Base-by-base conservation (phyloP, 37 sponge, comb jelly and placozoan species). In the Agelas oroides region DNA sequence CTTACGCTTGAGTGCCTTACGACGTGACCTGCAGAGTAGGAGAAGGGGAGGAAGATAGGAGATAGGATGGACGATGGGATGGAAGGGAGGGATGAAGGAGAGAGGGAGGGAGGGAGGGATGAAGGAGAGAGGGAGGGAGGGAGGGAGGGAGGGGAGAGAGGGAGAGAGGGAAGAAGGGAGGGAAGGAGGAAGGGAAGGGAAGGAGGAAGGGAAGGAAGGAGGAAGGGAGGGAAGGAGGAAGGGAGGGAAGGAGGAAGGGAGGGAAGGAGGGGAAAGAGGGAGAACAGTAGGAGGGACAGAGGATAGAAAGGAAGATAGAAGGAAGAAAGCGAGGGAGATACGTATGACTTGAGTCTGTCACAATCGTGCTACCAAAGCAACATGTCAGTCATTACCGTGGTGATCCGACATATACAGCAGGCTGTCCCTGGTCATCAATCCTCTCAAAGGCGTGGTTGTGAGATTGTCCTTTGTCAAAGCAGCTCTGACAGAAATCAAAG, bases 401-500 rank as follows among this genome's bases (percentile, higher is more conserved):
- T 57, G 93, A 82, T 32, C 90, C 90, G 35, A 92, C 90, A 70
- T 76, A 90, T 38, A 89, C 83, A 16, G 93, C 93, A 38, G 86
- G 68, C 30, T 84, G 89, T 25, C 85, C 86, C 54, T 94, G 97
- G 56, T 91, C 94, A 66, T 96, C 95, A 30, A 77, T 73, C 28
- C 95, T 74, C 86, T 92, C 95, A 85, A 96, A 96, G 39, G 88
- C 94, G 65, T 96, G 96, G 71, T 84, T 79, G 71, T 96, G 96
- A 15, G 84, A 54, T 67, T 92, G 83, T 52, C 87, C 89, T 52
- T 62, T 84, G 76, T 90, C 70, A 59, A 97, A 97, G 70, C 98
- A 97, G 36, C 53, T 69, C 64, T 86, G 87, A 69, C 98, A 97
- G 79, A 91, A 88, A 73, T 95, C 92, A 91, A 95, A 93, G 65